phyloP scores from a whole-genome alignment of 2,888 invertebrate species.

The Scaeva pyrastri region DNA sequence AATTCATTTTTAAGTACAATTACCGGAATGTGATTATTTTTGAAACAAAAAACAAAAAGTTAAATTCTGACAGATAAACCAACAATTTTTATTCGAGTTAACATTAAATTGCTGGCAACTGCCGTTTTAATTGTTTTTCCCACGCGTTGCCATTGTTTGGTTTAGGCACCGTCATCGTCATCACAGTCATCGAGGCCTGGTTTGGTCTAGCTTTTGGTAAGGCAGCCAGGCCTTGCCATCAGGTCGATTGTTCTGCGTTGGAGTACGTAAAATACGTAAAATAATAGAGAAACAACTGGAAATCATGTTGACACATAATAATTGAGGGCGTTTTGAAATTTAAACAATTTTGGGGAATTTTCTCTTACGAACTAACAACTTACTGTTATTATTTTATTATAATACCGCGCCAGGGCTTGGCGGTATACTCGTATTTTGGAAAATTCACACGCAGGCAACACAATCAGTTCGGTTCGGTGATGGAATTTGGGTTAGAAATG shows the following conservation, averaged over 20 bases:
- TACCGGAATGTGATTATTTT: conserved; percentile 60
- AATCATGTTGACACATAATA: conserved; percentile 76
- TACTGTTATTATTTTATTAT: conserved; percentile 22
- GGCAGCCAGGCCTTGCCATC: background rate
- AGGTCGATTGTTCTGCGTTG: conserved; percentile 30
- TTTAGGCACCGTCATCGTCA: conserved; percentile 43
- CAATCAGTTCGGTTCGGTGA: conserved; percentile 58
- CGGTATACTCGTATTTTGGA: conserved; percentile 22
- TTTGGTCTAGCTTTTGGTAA: background rate
- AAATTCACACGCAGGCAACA: conserved; percentile 58
- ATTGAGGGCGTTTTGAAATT: conserved; percentile 75
- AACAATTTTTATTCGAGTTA: conserved; percentile 70
- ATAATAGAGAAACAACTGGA: conserved; percentile 48
- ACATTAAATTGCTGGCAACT: conserved; percentile 68
- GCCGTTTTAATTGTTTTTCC: conserved; percentile 73
- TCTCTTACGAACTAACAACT: conserved; percentile 55
- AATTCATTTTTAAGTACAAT: conserved; percentile 73
- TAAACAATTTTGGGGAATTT: conserved; percentile 68
- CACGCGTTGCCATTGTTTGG: conserved; percentile 72
- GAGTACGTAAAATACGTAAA: conserved; percentile 13
- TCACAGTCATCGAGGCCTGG: conserved; percentile 32
- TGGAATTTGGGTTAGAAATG: conserved; percentile 69
- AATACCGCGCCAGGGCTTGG: background rate
- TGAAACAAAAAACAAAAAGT: conserved; percentile 49
- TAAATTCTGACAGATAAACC: conserved; percentile 39